phyloP scores from a whole-genome alignment of 2,797 vertebrate genomes.

The Gila robusta region DNA sequence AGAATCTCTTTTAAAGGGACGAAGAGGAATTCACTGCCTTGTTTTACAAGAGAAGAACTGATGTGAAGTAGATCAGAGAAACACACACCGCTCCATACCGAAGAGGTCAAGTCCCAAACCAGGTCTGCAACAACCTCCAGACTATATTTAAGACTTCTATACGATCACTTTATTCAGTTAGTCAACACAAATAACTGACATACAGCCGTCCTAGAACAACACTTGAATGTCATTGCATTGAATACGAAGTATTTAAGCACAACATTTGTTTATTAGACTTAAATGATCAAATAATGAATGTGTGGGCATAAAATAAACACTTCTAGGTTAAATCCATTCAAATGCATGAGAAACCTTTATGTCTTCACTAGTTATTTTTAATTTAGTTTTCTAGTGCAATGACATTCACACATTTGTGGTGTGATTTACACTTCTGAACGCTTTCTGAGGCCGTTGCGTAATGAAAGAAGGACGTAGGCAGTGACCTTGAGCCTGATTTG shows the following conservation, averaged over 20 bases:
- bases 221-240: not conserved
- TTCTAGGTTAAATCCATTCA: not conserved
- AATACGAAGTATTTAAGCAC: not conserved
- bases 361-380: not conserved
- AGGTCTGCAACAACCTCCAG: slow-evolving; percentile 34
- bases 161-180: not conserved
- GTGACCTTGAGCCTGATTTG: slow-evolving; percentile 2
- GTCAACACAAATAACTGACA: not conserved
- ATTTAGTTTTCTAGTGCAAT: not conserved
- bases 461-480: not conserved
- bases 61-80: slow-evolving; percentile 19
- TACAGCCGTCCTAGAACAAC: not conserved
- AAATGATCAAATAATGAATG: not conserved
- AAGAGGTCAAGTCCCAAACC: slow-evolving; percentile 47
- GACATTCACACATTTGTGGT: not conserved
- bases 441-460: not conserved
- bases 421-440: not conserved
- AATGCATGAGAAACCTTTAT: not conserved
- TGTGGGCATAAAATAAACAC: too few relatives aligned
- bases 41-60: slow-evolving; percentile 26
- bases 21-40: not conserved
- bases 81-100: slow-evolving; percentile 40
- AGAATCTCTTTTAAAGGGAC: slow-evolving; percentile 16
- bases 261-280: not conserved
- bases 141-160: slow-evolving; percentile 33